Conservation (phyloP, 1,140 invertebrate genomes). For the Diorhabda sublineata region DNA sequence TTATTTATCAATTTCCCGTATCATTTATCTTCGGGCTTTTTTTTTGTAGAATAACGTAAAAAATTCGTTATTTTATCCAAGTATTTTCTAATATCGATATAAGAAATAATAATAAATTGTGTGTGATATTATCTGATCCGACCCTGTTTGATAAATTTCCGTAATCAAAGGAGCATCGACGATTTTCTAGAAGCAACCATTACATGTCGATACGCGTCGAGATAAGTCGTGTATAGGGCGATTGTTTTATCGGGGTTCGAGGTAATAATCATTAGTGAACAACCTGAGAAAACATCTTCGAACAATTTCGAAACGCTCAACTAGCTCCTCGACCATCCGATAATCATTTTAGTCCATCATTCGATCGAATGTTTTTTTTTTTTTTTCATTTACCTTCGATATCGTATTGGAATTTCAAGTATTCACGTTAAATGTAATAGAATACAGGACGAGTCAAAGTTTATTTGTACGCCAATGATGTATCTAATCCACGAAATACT, state of each 20-base stretch:
- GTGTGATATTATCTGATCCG: too few species aligned
- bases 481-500: too few species aligned
- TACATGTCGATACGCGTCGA: conserved; percentile 31
- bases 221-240: conserved; percentile 23
- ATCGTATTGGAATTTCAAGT: not conserved
- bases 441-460: not conserved
- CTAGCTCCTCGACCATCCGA: not conserved
- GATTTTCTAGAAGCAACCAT: conserved; percentile 25
- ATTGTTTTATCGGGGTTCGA: conserved; percentile 31
- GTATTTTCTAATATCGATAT: conserved; percentile 16
- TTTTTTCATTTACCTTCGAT: not conserved
- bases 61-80: too few species aligned
- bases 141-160: too few species aligned
- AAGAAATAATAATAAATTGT: not conserved
- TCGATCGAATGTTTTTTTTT: not conserved
- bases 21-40: conserved; percentile 14
- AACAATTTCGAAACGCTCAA: not conserved
- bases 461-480: not conserved
- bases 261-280: conserved; percentile 34
- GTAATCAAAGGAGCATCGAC: conserved; percentile 22
- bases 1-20: too few species aligned
- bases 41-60: too few species aligned
- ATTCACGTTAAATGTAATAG: not conserved
- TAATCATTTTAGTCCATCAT: not conserved
- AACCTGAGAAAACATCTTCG: conserved; percentile 8